Conservation (phyloP, 2,888 invertebrate genomes). For the Eupithecia pulchellata region DNA sequence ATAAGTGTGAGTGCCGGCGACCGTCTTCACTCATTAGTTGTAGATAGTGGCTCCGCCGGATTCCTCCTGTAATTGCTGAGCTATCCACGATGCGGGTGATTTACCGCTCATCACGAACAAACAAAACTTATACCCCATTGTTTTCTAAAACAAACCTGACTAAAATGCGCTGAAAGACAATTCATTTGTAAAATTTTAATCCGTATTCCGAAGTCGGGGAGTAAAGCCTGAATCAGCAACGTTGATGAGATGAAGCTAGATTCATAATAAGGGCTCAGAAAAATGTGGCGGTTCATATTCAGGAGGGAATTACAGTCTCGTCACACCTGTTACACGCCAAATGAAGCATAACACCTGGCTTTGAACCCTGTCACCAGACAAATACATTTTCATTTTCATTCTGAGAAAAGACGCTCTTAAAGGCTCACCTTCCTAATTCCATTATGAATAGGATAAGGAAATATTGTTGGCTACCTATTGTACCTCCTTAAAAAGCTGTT, state of each 20-base stretch:
- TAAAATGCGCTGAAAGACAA: background rate
- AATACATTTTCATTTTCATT: conserved; percentile 46
- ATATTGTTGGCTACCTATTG: conserved; percentile 60
- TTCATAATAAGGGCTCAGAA: conserved; percentile 11
- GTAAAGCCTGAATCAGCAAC: background rate
- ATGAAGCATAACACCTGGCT: conserved; percentile 33
- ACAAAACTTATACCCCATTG: conserved; percentile 31
- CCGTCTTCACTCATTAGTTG: conserved; percentile 76
- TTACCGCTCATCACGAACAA: conserved; percentile 57
- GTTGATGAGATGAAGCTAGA: background rate
- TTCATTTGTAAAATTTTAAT: background rate
- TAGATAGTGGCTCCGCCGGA: conserved; percentile 67
- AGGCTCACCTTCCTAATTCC: conserved; percentile 54
- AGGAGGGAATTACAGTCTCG: conserved; percentile 10
- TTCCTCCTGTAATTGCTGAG: conserved; percentile 76
- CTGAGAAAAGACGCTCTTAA: conserved; percentile 49
- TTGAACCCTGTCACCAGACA: conserved; percentile 34
- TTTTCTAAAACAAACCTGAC: background rate
- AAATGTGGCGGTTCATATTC: conserved; percentile 4
- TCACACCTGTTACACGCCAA: conserved; percentile 35
- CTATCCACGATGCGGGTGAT: conserved; percentile 65
- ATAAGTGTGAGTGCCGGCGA: conserved; percentile 72
- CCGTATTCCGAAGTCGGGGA: background rate
- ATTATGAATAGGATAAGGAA: conserved; percentile 59
- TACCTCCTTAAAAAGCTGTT: conserved; percentile 61